Evolutionary conservation across 2,113 vertebrate species (phyloP).

Genomic region (Cynopterus brachyotis): DNA sequence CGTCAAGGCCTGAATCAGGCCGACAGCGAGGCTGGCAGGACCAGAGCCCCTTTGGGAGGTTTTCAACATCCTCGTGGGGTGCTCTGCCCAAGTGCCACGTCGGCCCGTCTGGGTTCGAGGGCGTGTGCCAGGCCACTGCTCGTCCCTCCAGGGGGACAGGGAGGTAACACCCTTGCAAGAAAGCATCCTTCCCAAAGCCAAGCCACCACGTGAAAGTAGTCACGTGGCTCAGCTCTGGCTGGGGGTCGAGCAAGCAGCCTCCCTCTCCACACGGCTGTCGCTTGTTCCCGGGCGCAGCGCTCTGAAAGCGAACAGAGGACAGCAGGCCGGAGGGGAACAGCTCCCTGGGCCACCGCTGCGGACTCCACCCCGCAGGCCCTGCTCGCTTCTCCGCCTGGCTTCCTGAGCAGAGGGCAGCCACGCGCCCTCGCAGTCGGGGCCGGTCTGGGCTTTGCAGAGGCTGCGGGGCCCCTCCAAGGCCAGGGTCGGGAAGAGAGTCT

Average conservation of each 20-base stretch:
- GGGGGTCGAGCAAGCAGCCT: rapidly evolving
- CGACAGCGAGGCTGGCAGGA: neutral
- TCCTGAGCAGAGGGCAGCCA: neutral
- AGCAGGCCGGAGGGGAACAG: neutral
- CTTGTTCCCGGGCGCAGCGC: neutral
- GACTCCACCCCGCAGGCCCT: rapidly evolving
- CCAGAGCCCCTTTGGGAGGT: neutral
- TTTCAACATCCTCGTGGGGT: neutral
- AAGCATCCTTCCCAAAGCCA: neutral
- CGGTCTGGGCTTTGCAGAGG: neutral
- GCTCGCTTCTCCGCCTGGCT: rapidly evolving
- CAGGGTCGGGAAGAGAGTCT: neutral
- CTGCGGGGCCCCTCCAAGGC: neutral
- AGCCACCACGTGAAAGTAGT: neutral
- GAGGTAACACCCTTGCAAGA: neutral
- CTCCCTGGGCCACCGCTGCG: neutral
- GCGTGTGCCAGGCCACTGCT: neutral
- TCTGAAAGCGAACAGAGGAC: neutral
- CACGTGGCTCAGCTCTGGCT: neutral
- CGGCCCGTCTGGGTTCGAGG: neutral
- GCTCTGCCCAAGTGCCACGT: neutral
- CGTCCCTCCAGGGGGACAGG: neutral
- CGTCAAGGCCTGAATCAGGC: neutral
- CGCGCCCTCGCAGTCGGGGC: neutral
- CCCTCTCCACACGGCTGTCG: neutral